phyloP scores from a whole-genome alignment of 92 coral and sea anemone species.

The Virgularia gustaviana region DNA sequence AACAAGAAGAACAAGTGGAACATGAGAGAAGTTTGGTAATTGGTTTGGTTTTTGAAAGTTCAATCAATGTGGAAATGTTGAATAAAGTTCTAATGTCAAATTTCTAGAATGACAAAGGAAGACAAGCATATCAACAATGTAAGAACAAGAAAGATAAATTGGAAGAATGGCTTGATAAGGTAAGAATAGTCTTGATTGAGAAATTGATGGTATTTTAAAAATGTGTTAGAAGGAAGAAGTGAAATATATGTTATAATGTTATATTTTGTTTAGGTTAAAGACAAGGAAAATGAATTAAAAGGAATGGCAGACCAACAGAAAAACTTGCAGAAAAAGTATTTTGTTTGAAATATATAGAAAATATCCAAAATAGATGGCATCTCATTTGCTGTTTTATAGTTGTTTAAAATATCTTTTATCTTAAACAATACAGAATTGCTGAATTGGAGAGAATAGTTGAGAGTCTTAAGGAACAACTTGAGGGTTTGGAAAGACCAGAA shows the following conservation, averaged over 20 bases:
- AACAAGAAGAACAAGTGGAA: constrained; percentile 58
- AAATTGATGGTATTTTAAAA: too few species aligned
- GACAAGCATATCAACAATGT: constrained; percentile 15
- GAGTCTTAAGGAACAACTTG: constrained; percentile 71
- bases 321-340: constrained; percentile 73
- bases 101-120: constrained; percentile 36
- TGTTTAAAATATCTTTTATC: neutral
- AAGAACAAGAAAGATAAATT: constrained; percentile 24
- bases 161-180: constrained; percentile 24
- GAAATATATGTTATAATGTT: too few species aligned
- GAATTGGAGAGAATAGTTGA: constrained; percentile 76
- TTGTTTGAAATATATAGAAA: neutral
- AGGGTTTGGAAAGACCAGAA: constrained; percentile 74
- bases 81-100: too few species aligned
- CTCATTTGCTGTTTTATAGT: too few species aligned
- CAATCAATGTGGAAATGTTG: neutral
- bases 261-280: constrained; percentile 62
- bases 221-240: too few species aligned
- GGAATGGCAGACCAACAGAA: constrained; percentile 78
- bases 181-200: neutral
- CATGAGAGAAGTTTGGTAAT: constrained; percentile 68
- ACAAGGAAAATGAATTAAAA: constrained; percentile 68
- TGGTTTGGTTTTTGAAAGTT: neutral
- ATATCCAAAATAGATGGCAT: neutral
- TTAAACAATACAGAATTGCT: constrained; percentile 51